A percentile compares a stretch with the other conserved stretches of the same genome.
Conservation (phyloP, 1,140 invertebrate species). For the Meloidogyne exigua region DNA sequence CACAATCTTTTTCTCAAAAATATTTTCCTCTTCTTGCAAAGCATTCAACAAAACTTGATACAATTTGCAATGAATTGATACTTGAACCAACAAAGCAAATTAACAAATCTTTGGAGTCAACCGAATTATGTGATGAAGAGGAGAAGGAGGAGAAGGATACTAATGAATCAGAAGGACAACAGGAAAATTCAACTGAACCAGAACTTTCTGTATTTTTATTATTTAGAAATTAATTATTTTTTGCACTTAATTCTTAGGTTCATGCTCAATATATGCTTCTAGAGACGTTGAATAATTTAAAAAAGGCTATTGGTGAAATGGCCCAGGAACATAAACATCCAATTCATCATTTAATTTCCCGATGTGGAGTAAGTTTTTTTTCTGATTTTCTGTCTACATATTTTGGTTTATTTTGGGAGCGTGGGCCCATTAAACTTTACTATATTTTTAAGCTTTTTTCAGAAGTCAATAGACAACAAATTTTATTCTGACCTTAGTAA, state of each 20-base stretch:
- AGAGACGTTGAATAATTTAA: slow-evolving; percentile 40
- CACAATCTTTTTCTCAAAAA: slow-evolving; percentile 34
- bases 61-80: slow-evolving; percentile 36
- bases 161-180: slow-evolving; percentile 1
- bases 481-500: slow-evolving; percentile 47
- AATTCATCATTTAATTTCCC: slow-evolving; percentile 29
- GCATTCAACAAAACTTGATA: slow-evolving; percentile 36
- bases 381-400: neutral
- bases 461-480: slow-evolving; percentile 26
- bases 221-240: neutral
- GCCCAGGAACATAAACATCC: slow-evolving; percentile 27
- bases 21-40: slow-evolving; percentile 38
- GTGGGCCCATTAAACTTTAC: too few relatives aligned
- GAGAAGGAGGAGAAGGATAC: neutral
- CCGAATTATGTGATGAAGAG: slow-evolving; percentile 1
- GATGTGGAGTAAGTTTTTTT: slow-evolving; percentile 16
- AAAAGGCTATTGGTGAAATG: slow-evolving; percentile 40
- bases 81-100: slow-evolving; percentile 32
- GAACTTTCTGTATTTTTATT: neutral
- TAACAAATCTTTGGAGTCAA: neutral
- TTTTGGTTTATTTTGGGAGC: too few relatives aligned
- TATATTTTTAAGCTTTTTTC: too few relatives aligned
- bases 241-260: slow-evolving; percentile 27
- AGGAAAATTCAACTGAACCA: neutral
- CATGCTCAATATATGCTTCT: slow-evolving; percentile 47